Percentiles rank a stretch among this genome's conserved stretches.
These are phyloP conservation scores for Plutella xylostella DNA, from an alignment of 2,888 invertebrate species.

Conservation along the genomic window DNA sequence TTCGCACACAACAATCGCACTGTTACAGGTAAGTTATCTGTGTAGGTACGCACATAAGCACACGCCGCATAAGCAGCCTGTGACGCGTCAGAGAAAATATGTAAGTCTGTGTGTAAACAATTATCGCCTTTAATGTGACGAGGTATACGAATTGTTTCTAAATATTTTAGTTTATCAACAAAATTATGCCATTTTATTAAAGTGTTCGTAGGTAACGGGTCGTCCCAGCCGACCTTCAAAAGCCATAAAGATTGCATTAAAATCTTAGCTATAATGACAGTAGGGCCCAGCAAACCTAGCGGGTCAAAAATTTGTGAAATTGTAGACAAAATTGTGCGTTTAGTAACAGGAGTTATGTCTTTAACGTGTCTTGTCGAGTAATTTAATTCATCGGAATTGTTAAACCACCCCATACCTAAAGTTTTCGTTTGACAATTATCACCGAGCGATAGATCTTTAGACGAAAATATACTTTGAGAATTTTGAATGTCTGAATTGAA, in stretches of 20 bases:
- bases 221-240: slow-evolving; percentile 9
- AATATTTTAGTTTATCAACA: background rate
- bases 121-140: slow-evolving; percentile 5
- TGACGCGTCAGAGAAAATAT: slow-evolving; percentile 12
- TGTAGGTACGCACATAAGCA: slow-evolving; percentile 1
- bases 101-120: slow-evolving; percentile 4
- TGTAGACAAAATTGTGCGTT: slow-evolving; percentile 10
- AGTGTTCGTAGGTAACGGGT: slow-evolving; percentile 8
- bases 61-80: slow-evolving; percentile 12
- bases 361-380: too few species aligned
- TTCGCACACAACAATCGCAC: slow-evolving; percentile 3
- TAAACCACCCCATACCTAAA: slow-evolving; percentile 17
- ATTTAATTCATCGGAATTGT: slow-evolving; percentile 14
- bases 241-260: slow-evolving; percentile 11
- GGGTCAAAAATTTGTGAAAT: slow-evolving; percentile 8
- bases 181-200: slow-evolving; percentile 7
- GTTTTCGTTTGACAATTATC: too few species aligned
- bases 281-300: slow-evolving; percentile 8
- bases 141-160: slow-evolving; percentile 1
- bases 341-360: slow-evolving; percentile 14
- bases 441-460: too few species aligned
- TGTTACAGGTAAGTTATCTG: background rate
- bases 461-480: too few species aligned
- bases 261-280: slow-evolving; percentile 6
- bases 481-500: slow-evolving; percentile 2